phyloP scores from a whole-genome alignment of 2,888 invertebrate species.

The Stictocephala bisonia region DNA sequence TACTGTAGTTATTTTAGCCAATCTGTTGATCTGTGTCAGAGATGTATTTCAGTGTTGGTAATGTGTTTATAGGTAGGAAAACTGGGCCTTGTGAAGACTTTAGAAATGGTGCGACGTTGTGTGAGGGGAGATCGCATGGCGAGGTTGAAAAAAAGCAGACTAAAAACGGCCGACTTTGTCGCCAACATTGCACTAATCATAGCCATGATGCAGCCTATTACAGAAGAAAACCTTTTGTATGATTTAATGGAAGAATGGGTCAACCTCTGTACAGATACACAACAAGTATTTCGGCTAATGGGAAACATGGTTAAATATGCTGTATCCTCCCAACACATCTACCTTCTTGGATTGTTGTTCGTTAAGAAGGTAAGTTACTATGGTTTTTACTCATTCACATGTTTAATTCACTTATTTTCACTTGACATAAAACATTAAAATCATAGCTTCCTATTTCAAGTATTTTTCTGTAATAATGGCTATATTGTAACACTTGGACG shows the following conservation, averaged over 20 bases:
- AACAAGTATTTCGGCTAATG: conserved; percentile 63
- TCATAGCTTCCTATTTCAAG: too few species aligned
- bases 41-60: conserved; percentile 25
- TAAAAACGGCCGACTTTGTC: conserved; percentile 69
- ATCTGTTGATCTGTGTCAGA: too few species aligned
- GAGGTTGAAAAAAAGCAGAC: conserved; percentile 69
- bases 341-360: conserved; percentile 71
- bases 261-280: conserved; percentile 60
- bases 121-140: conserved; percentile 64
- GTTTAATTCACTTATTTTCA: too few species aligned
- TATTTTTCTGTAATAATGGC: too few species aligned
- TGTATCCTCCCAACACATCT: conserved; percentile 74
- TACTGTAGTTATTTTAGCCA: too few species aligned
- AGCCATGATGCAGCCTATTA: conserved; percentile 68
- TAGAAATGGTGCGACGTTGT: conserved; percentile 69
- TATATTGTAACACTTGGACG: too few species aligned
- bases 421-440: too few species aligned
- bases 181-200: conserved; percentile 70
- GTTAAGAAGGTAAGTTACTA: conserved; percentile 64
- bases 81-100: conserved; percentile 68
- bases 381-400: too few species aligned
- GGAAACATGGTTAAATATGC: conserved; percentile 67
- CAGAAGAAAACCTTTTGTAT: conserved; percentile 60
- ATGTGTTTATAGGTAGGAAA: conserved; percentile 67
- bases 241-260: conserved; percentile 65